Conservation (phyloP, 2,797 vertebrate species). For the Eulemur rubriventer region DNA sequence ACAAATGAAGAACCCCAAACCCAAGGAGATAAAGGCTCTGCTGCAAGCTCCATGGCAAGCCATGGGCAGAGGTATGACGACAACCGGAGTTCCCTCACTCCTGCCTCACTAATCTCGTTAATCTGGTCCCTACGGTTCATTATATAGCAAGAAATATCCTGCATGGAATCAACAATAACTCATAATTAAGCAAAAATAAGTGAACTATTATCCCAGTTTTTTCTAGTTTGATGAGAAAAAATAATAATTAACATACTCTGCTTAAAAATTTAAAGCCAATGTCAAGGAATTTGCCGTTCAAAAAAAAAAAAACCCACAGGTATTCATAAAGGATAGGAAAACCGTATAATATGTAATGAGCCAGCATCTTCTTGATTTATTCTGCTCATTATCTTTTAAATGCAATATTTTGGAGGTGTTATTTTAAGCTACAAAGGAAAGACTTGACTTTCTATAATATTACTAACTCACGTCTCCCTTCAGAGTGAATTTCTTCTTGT, state of each 20-base stretch:
- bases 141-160: not conserved
- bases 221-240: conserved; percentile 5
- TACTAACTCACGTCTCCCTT: not conserved
- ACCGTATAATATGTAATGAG: not conserved
- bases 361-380: conserved; percentile 24
- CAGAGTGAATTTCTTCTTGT: conserved; percentile 22
- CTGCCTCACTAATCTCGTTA: not conserved
- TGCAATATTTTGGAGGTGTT: not conserved
- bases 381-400: not conserved
- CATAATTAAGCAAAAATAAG: conserved; percentile 15
- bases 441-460: not conserved
- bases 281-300: not conserved
- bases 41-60: not conserved
- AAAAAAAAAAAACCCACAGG: conserved; percentile 1
- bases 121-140: not conserved
- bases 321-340: not conserved
- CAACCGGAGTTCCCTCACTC: not conserved
- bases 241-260: conserved; percentile 36
- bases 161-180: not conserved
- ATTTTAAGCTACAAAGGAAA: conserved; percentile 11
- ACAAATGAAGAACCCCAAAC: not conserved
- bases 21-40: not conserved
- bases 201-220: not conserved
- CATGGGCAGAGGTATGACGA: not conserved
- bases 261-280: conserved; percentile 46